Evolutionary conservation across 1,140 invertebrate species (phyloP).

Genomic region (Drosophila gunungcola): DNA sequence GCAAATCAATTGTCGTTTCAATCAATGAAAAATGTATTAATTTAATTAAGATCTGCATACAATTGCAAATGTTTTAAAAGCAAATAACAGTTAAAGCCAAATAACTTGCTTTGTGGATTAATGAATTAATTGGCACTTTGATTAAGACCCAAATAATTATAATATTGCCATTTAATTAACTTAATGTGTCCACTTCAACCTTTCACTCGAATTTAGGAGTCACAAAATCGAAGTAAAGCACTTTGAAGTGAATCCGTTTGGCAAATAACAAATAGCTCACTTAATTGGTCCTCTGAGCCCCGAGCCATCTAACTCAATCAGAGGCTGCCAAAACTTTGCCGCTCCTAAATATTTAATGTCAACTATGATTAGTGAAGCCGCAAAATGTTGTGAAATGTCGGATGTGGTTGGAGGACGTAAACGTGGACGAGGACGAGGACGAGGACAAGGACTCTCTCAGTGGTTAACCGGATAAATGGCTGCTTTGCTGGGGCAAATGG

Average conservation of each 20-base stretch:
- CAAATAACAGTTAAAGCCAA: background rate
- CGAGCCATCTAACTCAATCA: constrained; percentile 61
- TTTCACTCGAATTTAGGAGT: background rate
- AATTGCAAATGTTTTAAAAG: too few relatives aligned
- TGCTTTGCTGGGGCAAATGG: constrained; percentile 38
- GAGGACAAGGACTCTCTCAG: background rate
- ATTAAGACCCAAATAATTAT: background rate
- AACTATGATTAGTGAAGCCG: constrained; percentile 52
- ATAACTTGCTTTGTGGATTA: background rate
- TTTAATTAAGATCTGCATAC: background rate
- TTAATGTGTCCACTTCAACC: background rate
- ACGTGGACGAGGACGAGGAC: too few relatives aligned
- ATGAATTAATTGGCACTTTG: background rate
- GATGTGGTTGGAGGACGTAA: constrained; percentile 9
- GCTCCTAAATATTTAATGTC: constrained; percentile 67
- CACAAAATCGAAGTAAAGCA: background rate
- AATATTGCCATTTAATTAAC: background rate
- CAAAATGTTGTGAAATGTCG: constrained; percentile 15
- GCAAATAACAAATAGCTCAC: constrained; percentile 20
- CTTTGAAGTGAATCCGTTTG: constrained; percentile 11
- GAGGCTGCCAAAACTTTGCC: constrained; percentile 22
- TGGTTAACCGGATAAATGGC: constrained; percentile 45
- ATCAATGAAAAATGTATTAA: background rate
- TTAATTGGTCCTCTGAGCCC: constrained; percentile 29
- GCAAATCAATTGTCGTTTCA: background rate